Evolutionary conservation across 1,140 invertebrate species (phyloP), one percentile per base, ranked within the genome.

Genomic region (Ips nitidus): DNA sequence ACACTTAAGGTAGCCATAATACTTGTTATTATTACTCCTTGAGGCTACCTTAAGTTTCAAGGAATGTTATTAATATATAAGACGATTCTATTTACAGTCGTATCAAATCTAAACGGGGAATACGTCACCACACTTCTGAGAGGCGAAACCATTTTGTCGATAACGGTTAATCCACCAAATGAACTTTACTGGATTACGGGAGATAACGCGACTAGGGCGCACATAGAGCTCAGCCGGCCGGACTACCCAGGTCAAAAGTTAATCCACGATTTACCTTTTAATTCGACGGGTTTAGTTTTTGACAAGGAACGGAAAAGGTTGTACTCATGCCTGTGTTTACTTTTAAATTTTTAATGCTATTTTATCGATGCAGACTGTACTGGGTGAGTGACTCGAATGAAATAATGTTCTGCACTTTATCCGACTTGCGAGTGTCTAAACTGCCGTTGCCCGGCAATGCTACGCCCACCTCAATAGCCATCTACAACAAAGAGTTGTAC

Each of bases 121-220:
- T 92, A 85, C 74, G 85, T 86, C 1, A 83, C 86, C 0, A 83
- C 83, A 4, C 75, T 80, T 1, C 45, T 80, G 4, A 75, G 77
- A 39, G 72, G 75, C 38, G 53, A 71, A 1, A 79, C 81, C 70
- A 81, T 86, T 7, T 76, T 82, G 43, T 82, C 85, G 56, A 79
- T 94, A 22, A 89, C 87, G 50, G 81, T 91, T 2, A 84, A 92
- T 82, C 91, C 91, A 80, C 4, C 73, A 81, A 73, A 86, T 86
- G 4, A 76, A 71, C 65, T 84, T 6, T 83, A 77, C 61, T 83
- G 83, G 80, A 81, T 80, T 22, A 57, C 71, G 0, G 36, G 42
- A 4, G 57, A 68, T 1, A 74, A 76, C 22, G 64, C 55, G n/a
- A 68, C 52, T 1, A 63, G 43, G 22, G 66, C 58, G 2, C 64